phyloP scores from a whole-genome alignment of 2,888 invertebrate genomes.

The Hymenopus coronatus region DNA sequence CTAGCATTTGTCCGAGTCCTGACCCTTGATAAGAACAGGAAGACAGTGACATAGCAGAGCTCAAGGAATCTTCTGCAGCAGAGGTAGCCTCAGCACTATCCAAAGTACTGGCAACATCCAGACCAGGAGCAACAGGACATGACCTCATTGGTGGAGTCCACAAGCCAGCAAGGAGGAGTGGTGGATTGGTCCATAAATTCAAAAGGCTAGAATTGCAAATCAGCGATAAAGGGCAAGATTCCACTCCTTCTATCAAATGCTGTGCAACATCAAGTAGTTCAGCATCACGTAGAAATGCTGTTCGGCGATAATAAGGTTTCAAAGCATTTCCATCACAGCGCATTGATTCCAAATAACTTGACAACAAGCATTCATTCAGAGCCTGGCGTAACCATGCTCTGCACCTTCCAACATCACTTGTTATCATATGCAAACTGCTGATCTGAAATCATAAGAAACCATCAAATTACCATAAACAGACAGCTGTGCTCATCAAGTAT shows the following conservation, averaged over 20 bases:
- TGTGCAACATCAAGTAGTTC: conserved; percentile 78
- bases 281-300: conserved; percentile 78
- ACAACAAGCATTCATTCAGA: conserved; percentile 81
- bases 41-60: conserved; percentile 20
- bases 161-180: conserved; percentile 78
- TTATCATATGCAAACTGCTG: conserved; percentile 72
- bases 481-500: too few species aligned
- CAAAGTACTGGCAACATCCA: conserved; percentile 72
- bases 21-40: conserved; percentile 28
- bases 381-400: conserved; percentile 88
- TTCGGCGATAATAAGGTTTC: conserved; percentile 76
- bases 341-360: conserved; percentile 82
- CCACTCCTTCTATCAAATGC: conserved; percentile 72
- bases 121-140: conserved; percentile 58
- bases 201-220: conserved; percentile 82
- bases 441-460: conserved; percentile 49
- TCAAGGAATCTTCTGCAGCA: conserved; percentile 34
- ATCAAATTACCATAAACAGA: too few species aligned
- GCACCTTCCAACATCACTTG: conserved; percentile 86
- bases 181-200: conserved; percentile 84
- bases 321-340: conserved; percentile 72
- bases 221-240: conserved; percentile 62
- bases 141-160: conserved; percentile 79
- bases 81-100: conserved; percentile 32
- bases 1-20: conserved; percentile 23